phyloP scores from a whole-genome alignment of 92 coral and sea anemone genomes.

The Palythoa grandis region DNA sequence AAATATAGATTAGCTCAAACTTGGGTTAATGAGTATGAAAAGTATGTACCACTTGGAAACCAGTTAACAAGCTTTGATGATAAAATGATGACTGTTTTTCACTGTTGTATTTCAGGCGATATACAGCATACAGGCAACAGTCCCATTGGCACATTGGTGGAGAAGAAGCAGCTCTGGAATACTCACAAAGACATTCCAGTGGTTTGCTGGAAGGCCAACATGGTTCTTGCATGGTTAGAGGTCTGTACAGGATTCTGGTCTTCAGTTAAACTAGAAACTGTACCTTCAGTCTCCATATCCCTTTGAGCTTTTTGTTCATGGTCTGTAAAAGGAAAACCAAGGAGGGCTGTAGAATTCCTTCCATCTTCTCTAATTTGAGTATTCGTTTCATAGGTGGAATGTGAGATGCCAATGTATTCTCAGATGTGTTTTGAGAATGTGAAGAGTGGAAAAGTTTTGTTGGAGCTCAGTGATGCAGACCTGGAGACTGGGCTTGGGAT shows the following conservation, averaged over 20 bases:
- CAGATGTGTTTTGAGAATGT: constrained; percentile 93
- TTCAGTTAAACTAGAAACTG: background rate
- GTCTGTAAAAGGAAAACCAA: background rate
- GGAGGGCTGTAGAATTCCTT: background rate
- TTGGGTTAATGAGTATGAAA: no score
- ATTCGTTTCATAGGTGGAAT: constrained; percentile 65
- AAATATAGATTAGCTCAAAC: no score
- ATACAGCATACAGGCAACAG: constrained; percentile 26
- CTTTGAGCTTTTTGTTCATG: background rate
- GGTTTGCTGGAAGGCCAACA: constrained; percentile 93
- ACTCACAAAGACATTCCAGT: constrained; percentile 86
- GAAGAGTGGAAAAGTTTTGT: constrained; percentile 89
- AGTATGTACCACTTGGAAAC: no score
- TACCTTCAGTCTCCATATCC: background rate
- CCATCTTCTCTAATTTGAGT: no score
- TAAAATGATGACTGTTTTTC: background rate
- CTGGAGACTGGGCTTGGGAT: constrained; percentile 87
- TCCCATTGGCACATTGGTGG: constrained; percentile 65
- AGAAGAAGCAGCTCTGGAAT: constrained; percentile 87
- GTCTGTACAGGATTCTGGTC: background rate
- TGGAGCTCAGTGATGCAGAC: constrained; percentile 89
- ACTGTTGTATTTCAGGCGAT: constrained; percentile 12
- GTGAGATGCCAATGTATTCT: constrained; percentile 95
- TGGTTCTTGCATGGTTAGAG: constrained; percentile 93
- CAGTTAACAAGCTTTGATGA: no score